A percentile compares a stretch with the other conserved stretches of the same genome.
These are phyloP conservation scores for Mobula hypostoma DNA, from an alignment of 2,113 vertebrate species.

Conservation along the genomic window DNA sequence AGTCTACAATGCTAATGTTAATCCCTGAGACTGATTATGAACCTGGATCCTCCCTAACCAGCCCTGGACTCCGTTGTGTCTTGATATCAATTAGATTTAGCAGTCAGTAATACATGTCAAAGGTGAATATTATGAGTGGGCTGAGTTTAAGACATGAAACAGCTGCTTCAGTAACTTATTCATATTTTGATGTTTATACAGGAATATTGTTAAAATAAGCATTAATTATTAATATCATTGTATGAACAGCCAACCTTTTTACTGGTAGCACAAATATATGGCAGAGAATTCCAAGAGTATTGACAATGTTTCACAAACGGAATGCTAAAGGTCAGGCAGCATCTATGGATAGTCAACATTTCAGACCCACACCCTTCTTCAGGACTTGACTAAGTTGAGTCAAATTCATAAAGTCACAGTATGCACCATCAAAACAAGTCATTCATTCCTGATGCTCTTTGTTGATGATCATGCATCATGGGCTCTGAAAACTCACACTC, in stretches of 20 bases:
- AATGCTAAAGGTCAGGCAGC: too few relatives aligned
- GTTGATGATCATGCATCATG: background rate
- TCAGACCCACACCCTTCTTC: too few relatives aligned
- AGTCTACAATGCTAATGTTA: background rate
- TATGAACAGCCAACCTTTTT: background rate
- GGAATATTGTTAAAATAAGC: too few relatives aligned
- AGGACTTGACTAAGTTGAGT: background rate
- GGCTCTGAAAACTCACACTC: too few relatives aligned
- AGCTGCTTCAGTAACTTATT: background rate
- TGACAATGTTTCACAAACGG: background rate
- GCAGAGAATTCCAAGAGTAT: background rate
- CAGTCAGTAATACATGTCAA: background rate
- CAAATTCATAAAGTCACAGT: background rate
- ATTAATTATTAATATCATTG: background rate
- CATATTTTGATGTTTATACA: too few relatives aligned
- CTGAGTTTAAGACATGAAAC: background rate
- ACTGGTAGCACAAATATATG: background rate
- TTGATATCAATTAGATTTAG: background rate
- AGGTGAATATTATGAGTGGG: background rate
- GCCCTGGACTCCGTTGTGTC: background rate
- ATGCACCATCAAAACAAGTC: background rate
- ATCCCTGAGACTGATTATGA: background rate
- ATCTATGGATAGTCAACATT: too few relatives aligned
- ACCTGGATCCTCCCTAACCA: background rate
- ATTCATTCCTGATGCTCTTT: background rate